Conservation (phyloP, 2,888 invertebrate genomes). For the Aphidoletes aphidimyza region DNA sequence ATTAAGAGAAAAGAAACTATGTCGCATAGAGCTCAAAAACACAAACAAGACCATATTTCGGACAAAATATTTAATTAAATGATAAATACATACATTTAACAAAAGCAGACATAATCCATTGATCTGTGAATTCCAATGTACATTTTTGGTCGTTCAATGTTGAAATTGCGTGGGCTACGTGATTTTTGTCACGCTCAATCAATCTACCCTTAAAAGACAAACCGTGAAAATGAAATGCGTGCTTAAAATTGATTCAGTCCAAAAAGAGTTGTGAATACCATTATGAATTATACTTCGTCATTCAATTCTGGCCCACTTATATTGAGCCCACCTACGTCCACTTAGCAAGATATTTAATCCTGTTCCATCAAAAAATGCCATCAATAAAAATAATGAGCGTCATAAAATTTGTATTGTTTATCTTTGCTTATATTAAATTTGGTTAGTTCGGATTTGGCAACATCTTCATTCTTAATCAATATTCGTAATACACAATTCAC, state of each 20-base stretch:
- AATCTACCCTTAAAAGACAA: background rate
- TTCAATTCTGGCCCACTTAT: no score
- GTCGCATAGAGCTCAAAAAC: no score
- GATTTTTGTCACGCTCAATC: background rate
- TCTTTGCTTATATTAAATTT: no score
- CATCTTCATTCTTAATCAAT: background rate
- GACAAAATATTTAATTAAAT: conserved; percentile 21
- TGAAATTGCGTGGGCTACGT: no score
- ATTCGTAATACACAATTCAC: background rate
- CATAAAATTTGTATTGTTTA: no score
- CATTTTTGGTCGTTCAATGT: background rate
- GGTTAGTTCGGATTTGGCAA: background rate
- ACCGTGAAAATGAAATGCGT: background rate
- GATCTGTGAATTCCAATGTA: background rate
- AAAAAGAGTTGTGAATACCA: background rate
- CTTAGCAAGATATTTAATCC: no score
- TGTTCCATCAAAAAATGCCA: no score
- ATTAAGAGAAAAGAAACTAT: no score
- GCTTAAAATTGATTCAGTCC: background rate
- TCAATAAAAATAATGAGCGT: no score
- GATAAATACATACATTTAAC: background rate
- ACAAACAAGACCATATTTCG: background rate
- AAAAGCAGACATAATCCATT: background rate
- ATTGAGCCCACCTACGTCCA: no score
- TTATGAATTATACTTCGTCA: no score